These are phyloP conservation scores for Cheilinus undulatus DNA, from an alignment of 2,113 vertebrate species.

Conservation along the genomic window DNA sequence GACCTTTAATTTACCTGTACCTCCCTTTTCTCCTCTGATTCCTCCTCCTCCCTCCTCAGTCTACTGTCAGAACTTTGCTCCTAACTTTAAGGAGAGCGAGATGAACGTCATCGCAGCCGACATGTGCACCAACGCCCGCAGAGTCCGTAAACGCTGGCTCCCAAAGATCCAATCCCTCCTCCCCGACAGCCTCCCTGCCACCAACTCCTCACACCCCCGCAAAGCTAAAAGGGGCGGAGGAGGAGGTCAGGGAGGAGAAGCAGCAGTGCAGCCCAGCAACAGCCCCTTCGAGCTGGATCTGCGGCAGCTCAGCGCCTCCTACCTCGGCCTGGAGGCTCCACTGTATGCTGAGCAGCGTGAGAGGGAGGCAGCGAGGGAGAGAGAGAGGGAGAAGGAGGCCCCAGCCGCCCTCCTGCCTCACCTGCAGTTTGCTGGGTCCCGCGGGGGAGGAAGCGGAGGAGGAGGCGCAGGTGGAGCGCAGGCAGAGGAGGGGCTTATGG, in stretches of 20 bases:
- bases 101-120: conserved; percentile 76
- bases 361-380: conserved; percentile 39
- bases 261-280: conserved; percentile 4
- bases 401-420: conserved; percentile 54
- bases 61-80: conserved; percentile 78
- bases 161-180: conserved; percentile 75
- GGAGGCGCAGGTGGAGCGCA: conserved; percentile 9
- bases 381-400: conserved; percentile 56
- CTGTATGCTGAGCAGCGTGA: conserved; percentile 40
- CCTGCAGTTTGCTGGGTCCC: conserved; percentile 64
- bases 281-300: conserved; percentile 63
- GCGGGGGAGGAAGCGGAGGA: conserved; percentile 34
- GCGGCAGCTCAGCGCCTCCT: conserved; percentile 67
- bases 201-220: conserved; percentile 56
- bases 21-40: neutral
- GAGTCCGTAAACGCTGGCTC: conserved; percentile 76
- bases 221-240: conserved; percentile 52
- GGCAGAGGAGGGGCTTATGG: conserved; percentile 49
- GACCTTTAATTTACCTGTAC: neutral
- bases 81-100: conserved; percentile 78
- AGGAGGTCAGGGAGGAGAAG: conserved; percentile 37
- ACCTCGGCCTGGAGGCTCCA: conserved; percentile 58
- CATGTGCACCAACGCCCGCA: conserved; percentile 76
- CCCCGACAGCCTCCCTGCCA: conserved; percentile 46
- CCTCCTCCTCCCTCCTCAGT: conserved; percentile 37